phyloP scores from a whole-genome alignment of 2,888 invertebrate species.

The Tipula unca region DNA sequence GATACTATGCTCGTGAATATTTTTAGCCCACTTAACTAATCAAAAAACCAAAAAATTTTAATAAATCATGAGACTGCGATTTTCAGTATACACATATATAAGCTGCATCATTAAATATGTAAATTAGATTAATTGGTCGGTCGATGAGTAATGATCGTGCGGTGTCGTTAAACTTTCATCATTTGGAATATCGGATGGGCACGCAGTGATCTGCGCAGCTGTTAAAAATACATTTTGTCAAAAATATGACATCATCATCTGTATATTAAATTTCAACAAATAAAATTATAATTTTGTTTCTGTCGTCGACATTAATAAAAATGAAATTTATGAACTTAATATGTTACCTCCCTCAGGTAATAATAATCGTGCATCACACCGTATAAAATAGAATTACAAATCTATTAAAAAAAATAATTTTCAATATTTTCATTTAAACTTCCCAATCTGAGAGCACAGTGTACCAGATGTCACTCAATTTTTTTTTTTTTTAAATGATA shows the following conservation, averaged over 20 bases:
- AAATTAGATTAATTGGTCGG: too few species aligned
- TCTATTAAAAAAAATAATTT: background rate
- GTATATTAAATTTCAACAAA: background rate
- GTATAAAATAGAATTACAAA: background rate
- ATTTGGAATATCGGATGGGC: too few species aligned
- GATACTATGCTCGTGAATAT: too few species aligned
- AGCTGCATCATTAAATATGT: too few species aligned
- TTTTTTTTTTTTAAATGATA: background rate
- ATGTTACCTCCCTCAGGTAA: background rate
- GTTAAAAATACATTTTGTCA: background rate
- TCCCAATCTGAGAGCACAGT: background rate
- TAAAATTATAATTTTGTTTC: background rate
- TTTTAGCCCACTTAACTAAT: too few species aligned
- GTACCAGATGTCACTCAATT: background rate
- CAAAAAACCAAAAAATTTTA: too few species aligned
- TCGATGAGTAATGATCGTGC: too few species aligned
- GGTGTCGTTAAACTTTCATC: too few species aligned
- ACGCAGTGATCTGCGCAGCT: too few species aligned
- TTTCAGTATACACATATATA: too few species aligned
- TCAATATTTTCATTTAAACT: background rate
- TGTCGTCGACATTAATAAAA: background rate
- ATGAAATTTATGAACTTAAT: background rate
- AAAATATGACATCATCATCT: background rate
- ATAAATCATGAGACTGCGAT: too few species aligned
- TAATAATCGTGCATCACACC: slow-evolving; percentile 8